A percentile compares a stretch with the other conserved stretches of the same genome.
phyloP scores from a whole-genome alignment of 2,888 invertebrate species.

The Leptinotarsa tumamoca region DNA sequence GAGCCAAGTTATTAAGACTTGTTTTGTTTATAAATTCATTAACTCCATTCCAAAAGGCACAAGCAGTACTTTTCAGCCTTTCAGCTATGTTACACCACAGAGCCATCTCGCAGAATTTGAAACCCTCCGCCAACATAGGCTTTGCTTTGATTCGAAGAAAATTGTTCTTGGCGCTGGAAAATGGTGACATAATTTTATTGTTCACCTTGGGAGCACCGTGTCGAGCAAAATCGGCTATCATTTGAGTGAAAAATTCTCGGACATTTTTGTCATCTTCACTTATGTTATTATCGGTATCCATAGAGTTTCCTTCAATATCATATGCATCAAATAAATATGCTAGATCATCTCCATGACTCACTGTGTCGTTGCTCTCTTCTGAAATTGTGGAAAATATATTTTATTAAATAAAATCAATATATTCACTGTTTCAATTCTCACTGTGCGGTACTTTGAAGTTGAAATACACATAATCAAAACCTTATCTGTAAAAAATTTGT shows the following conservation, averaged over 20 bases:
- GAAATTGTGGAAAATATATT: slow-evolving; percentile 20
- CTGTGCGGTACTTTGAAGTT: no score
- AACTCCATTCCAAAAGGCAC: slow-evolving; percentile 63
- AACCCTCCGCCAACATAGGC: slow-evolving; percentile 67
- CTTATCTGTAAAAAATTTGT: no score
- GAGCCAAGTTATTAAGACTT: slow-evolving; percentile 20
- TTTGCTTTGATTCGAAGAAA: slow-evolving; percentile 71
- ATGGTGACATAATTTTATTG: slow-evolving; percentile 63
- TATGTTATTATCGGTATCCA: slow-evolving; percentile 62
- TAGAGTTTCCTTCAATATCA: slow-evolving; percentile 71
- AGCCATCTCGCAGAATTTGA: slow-evolving; percentile 77
- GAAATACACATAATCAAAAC: no score
- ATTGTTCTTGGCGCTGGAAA: slow-evolving; percentile 65
- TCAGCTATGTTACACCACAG: slow-evolving; percentile 75
- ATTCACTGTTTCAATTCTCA: neutral
- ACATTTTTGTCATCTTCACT: slow-evolving; percentile 74
- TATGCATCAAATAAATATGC: slow-evolving; percentile 78
- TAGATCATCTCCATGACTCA: slow-evolving; percentile 80
- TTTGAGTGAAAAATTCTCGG: slow-evolving; percentile 74
- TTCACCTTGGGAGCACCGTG: slow-evolving; percentile 64
- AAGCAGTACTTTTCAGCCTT: slow-evolving; percentile 70
- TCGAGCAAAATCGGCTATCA: slow-evolving; percentile 77
- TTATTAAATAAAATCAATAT: neutral
- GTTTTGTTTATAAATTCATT: slow-evolving; percentile 39
- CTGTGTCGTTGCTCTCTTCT: slow-evolving; percentile 59